These are phyloP conservation scores for Mionectes macconnelli DNA, from an alignment of 2,113 vertebrate genomes.

Conservation along the genomic window DNA sequence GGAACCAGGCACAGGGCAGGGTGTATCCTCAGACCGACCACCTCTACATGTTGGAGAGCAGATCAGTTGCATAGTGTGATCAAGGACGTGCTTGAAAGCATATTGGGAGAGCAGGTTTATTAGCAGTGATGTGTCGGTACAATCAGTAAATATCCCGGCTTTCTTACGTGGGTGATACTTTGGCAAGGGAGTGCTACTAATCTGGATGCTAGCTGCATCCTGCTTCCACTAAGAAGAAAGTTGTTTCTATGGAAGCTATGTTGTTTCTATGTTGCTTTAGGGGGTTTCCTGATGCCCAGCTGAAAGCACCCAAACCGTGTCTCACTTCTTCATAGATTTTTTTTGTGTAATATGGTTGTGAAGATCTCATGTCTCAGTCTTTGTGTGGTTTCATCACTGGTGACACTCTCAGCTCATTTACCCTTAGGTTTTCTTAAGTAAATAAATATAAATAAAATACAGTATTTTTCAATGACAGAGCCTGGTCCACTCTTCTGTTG, in stretches of 20 bases:
- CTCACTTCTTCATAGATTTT: conserved; percentile 31
- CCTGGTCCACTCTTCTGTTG: conserved; percentile 24
- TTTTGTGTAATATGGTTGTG: conserved; percentile 50
- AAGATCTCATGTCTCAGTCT: conserved; percentile 20
- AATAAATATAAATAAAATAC: conserved; percentile 74
- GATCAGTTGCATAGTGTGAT: background rate
- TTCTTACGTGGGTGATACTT: background rate
- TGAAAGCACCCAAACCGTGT: conserved; percentile 42
- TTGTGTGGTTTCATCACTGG: conserved; percentile 51
- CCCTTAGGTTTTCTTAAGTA: conserved; percentile 54
- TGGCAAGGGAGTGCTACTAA: conserved; percentile 27
- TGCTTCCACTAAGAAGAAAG: conserved; percentile 40
- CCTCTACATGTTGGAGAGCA: background rate
- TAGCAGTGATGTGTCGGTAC: conserved; percentile 53
- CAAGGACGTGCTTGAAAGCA: background rate
- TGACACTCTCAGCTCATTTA: conserved; percentile 40
- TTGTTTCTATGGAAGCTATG: conserved; percentile 51
- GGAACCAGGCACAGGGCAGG: background rate
- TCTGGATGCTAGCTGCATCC: conserved; percentile 19
- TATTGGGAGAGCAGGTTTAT: background rate
- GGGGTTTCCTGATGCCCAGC: conserved; percentile 21
- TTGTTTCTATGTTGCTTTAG: conserved; percentile 43
- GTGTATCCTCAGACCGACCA: background rate
- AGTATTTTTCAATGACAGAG: conserved; percentile 70
- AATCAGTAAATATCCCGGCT: conserved; percentile 58